phyloP scores from a whole-genome alignment of 1,140 invertebrate genomes.

The Pseudoatta argentina region DNA sequence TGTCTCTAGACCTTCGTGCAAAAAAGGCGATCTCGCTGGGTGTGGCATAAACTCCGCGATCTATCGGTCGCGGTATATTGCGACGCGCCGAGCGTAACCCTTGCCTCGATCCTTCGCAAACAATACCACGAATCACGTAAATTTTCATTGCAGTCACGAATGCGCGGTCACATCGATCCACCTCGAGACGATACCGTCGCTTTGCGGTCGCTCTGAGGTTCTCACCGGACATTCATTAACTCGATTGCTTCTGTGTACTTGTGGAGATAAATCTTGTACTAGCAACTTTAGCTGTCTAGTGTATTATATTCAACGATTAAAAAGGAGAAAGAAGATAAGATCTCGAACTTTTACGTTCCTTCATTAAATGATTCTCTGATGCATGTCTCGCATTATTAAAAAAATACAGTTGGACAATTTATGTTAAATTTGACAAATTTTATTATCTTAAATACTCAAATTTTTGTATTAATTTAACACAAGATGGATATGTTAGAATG shows the following conservation, averaged over 20 bases:
- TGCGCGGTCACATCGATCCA: neutral
- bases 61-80: neutral
- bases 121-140: neutral
- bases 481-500: no score
- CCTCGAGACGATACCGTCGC: constrained; percentile 25
- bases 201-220: constrained; percentile 18
- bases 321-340: neutral
- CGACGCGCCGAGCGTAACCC: constrained; percentile 13
- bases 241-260: neutral
- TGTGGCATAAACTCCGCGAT: constrained; percentile 18
- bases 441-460: no score
- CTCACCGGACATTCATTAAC: constrained; percentile 38
- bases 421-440: no score
- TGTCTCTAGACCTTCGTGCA: neutral
- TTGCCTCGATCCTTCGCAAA: constrained; percentile 15
- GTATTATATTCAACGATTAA: neutral
- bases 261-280: constrained; percentile 18
- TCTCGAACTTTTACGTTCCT: neutral
- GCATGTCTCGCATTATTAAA: neutral
- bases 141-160: constrained; percentile 39
- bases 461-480: no score
- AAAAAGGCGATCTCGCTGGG: constrained; percentile 14
- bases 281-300: neutral
- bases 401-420: neutral
- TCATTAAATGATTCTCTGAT: neutral